phyloP scores from a whole-genome alignment of 2,797 vertebrate genomes.

The Phataginus tetradactyla region DNA sequence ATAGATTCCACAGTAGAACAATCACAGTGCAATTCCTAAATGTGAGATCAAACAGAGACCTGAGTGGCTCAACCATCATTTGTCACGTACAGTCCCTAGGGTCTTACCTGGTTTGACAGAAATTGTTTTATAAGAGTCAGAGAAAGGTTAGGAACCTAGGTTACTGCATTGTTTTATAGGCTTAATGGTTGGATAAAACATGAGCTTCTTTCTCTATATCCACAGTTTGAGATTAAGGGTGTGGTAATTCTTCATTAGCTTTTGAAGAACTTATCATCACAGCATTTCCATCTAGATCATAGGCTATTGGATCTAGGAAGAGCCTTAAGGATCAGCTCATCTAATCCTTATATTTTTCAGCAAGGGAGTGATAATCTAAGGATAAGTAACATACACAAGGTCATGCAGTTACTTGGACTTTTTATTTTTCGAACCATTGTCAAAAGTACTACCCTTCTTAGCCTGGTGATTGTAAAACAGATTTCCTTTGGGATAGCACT shows the following conservation, averaged over 20 bases:
- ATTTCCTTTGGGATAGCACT: background rate
- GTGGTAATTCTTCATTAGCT: slow-evolving; percentile 21
- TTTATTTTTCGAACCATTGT: background rate
- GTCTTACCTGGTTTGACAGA: background rate
- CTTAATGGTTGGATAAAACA: slow-evolving; percentile 7
- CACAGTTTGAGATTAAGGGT: background rate
- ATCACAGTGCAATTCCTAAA: background rate
- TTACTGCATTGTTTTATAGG: background rate
- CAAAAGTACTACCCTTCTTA: background rate
- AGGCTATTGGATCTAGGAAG: background rate
- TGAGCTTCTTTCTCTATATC: background rate
- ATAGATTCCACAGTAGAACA: background rate
- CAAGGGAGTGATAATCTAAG: background rate
- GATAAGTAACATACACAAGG: background rate
- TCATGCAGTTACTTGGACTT: background rate
- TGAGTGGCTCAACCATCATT: background rate
- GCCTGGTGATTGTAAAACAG: background rate
- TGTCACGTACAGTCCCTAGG: background rate
- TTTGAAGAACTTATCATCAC: slow-evolving; percentile 38
- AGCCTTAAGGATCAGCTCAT: background rate
- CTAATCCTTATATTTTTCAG: background rate
- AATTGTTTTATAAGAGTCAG: background rate
- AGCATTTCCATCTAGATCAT: background rate
- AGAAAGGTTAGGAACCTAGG: background rate
- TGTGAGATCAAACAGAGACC: background rate